Evolutionary conservation across 2,888 invertebrate genomes (phyloP), one percentile per base, ranked within the genome.

Genomic region (Drosophila ezoana): DNA sequence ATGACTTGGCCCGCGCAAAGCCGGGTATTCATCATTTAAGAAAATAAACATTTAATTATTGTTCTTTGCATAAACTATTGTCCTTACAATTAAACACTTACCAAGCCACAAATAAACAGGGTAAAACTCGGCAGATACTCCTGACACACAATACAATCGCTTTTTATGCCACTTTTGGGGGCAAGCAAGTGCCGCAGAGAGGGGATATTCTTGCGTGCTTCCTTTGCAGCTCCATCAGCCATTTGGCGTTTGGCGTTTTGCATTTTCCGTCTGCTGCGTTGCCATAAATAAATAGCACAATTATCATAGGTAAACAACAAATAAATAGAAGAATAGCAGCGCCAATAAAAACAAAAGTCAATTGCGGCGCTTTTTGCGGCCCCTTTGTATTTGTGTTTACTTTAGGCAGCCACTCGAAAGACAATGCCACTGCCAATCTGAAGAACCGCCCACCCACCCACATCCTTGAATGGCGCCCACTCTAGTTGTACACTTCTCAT

Each of bases 261-360:
- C 43, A 40, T 44, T 33, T 52, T 58, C 14, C 28, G 48, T 40
- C 32, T 35, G 64, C 43, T 57, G 56, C 43, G 65, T 51, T 68
- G 67, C 62, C 87, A 79, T 79, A 81, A 85, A 85, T 87, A 83
- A 83, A 83, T 85, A 83, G 70, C 65, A 61, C 88, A 83, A 83
- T 83, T 83, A 83, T 87, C 88, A 83, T 87, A 83, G 86, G 82
- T 81, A 83, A 87, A 83, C 86, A 83, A 69, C 47, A 76, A 76
- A 83, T 76, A 78, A 80, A 78, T 68, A 84, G 68, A 52, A 60
- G 59, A 63, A 71, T 37, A 68, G 62, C 60, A 63, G 41, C 60
- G 63, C 41, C 32, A 82, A 80, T 87, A 80, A 75, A 86, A 88
- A 79, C 79, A 78, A 79, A 79, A 79, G 79, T 61, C 75, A 75